phyloP scores from a whole-genome alignment of 1,140 invertebrate genomes.

The Lepidurus apus region DNA sequence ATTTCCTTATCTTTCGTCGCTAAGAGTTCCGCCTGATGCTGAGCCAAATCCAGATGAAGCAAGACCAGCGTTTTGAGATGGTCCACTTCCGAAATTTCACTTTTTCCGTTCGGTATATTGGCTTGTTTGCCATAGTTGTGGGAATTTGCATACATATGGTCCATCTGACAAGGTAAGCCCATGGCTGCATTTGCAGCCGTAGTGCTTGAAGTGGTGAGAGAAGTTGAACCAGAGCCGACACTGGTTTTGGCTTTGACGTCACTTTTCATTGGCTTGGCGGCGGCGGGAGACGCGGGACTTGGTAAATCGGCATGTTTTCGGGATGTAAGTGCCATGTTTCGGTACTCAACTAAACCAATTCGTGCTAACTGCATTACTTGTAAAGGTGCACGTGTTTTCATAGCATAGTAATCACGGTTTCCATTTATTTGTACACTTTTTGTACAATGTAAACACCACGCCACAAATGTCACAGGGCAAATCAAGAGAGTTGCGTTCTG shows the following conservation, averaged over 20 bases:
- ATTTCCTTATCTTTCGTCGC: conserved; percentile 61
- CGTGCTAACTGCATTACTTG: conserved; percentile 3
- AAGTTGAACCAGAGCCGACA: neutral
- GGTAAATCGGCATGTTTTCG: conserved; percentile 17
- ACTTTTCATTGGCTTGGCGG: conserved; percentile 13
- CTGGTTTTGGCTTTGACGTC: conserved; percentile 21
- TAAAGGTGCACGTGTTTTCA: conserved; percentile 7
- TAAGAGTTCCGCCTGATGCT: conserved; percentile 65
- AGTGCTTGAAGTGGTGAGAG: neutral
- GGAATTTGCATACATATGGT: conserved; percentile 54
- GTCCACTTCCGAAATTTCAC: conserved; percentile 53
- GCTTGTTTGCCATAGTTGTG: conserved; percentile 44
- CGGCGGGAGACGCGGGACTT: conserved; percentile 18
- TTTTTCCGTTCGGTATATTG: conserved; percentile 47
- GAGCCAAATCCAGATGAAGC: conserved; percentile 65
- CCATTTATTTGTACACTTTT: neutral
- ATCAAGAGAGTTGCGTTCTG: neutral
- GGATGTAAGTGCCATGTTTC: neutral
- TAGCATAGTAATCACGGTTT: neutral
- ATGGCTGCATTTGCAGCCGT: conserved; percentile 30
- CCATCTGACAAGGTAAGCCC: conserved; percentile 47
- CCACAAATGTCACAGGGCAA: conserved; percentile 21
- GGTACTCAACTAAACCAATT: conserved; percentile 12
- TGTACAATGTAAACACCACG: neutral
- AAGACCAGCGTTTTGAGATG: conserved; percentile 60